phyloP scores from a whole-genome alignment of 2,113 vertebrate genomes.

The Puma concolor region DNA sequence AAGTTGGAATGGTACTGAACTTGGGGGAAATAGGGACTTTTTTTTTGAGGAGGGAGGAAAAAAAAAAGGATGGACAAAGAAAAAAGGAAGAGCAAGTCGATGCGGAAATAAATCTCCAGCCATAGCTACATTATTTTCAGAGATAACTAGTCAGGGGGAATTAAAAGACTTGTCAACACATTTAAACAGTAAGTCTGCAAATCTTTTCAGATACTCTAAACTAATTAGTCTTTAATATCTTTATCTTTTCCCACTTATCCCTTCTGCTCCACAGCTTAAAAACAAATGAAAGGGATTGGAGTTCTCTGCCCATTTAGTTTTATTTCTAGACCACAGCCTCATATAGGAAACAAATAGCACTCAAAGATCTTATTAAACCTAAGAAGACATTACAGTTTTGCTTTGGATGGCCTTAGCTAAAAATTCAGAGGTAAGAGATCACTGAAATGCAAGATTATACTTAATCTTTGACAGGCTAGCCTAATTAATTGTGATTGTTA shows the following conservation, averaged over 20 bases:
- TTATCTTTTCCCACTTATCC: not conserved
- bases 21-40: not conserved
- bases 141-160: not conserved
- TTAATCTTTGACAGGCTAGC: slow-evolving; percentile 21
- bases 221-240: slow-evolving; percentile 11
- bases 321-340: slow-evolving; percentile 26
- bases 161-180: slow-evolving; percentile 12
- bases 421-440: not conserved
- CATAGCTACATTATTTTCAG: not conserved
- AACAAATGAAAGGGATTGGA: not conserved
- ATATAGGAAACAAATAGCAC: slow-evolving; percentile 26
- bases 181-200: slow-evolving; percentile 1
- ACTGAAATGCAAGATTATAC: not conserved
- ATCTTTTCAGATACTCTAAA: slow-evolving; percentile 1
- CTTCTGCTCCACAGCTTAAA: slow-evolving; percentile 16
- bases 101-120: slow-evolving; percentile 19
- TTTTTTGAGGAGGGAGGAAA: not conserved
- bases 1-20: slow-evolving; percentile 1
- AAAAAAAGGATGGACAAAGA: not conserved
- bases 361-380: not conserved
- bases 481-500: slow-evolving; percentile 65
- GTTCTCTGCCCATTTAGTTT: not conserved
- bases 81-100: not conserved
- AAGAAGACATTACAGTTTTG: not conserved
- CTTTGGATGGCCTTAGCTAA: not conserved